phyloP scores from a whole-genome alignment of 2,113 vertebrate genomes.

The Australoheros scitulus region DNA sequence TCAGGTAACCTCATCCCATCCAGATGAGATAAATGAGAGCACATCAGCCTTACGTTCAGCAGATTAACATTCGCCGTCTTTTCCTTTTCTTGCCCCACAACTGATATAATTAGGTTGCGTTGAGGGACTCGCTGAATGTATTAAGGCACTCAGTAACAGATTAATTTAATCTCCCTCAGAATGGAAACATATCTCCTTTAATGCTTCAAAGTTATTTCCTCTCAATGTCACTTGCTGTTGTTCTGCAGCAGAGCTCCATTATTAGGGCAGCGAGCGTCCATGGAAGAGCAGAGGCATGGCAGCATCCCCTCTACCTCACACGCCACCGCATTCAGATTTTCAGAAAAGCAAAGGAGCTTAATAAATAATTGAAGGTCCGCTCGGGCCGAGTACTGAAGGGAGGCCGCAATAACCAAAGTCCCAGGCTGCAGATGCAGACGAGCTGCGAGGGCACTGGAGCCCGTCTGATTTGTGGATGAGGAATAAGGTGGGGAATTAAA shows the following conservation, averaged over 20 bases:
- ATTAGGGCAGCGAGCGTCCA: constrained; percentile 28
- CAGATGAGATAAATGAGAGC: constrained; percentile 31
- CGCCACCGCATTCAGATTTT: neutral
- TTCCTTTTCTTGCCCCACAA: constrained; percentile 1
- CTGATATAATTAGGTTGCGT: constrained; percentile 65
- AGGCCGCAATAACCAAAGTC: constrained; percentile 41
- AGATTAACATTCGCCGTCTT: constrained; percentile 48
- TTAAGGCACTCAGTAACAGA: constrained; percentile 68
- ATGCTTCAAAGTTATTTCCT: constrained; percentile 62
- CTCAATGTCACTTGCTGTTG: constrained; percentile 35
- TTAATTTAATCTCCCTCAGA: constrained; percentile 67
- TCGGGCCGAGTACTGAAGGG: constrained; percentile 20
- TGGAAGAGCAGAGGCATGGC: neutral
- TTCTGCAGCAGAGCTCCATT: constrained; percentile 22
- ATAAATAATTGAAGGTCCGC: constrained; percentile 54
- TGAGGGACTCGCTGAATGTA: constrained; percentile 52
- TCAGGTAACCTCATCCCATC: constrained; percentile 31
- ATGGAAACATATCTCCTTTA: constrained; percentile 60
- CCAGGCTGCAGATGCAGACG: constrained; percentile 44
- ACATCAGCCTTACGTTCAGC: constrained; percentile 42
- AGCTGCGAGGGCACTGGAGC: constrained; percentile 49
- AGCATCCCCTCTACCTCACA: neutral
- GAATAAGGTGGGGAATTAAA: constrained; percentile 60
- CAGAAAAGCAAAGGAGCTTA: constrained; percentile 9
- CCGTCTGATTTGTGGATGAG: constrained; percentile 57